These are phyloP conservation scores for Tolypeutes matacus DNA, from an alignment of 2,797 vertebrate species.

Conservation along the genomic window DNA sequence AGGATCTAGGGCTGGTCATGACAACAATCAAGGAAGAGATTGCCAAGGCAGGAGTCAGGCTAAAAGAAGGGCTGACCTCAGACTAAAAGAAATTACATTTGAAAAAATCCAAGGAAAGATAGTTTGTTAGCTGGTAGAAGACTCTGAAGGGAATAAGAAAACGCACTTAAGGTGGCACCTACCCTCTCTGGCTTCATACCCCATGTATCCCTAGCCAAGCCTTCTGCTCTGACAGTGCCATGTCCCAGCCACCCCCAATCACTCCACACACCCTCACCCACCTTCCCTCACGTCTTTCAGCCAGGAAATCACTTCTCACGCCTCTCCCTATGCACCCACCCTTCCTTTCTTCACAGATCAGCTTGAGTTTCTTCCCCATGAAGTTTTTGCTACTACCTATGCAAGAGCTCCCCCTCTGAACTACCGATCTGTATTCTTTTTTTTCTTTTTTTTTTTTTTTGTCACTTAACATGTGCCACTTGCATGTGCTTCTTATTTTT, in stretches of 20 bases:
- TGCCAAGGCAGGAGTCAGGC: no score
- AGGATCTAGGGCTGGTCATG: not conserved
- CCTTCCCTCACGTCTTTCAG: not conserved
- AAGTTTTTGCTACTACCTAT: not conserved
- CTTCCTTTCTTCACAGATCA: not conserved
- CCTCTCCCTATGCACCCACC: not conserved
- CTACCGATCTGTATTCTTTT: not conserved
- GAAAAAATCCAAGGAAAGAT: constrained; percentile 10
- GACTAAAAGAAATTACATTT: not conserved
- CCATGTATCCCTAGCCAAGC: not conserved
- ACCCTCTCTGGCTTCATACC: not conserved
- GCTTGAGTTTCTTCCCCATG: not conserved
- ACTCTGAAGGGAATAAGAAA: not conserved
- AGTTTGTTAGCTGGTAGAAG: not conserved
- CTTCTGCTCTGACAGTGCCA: not conserved
- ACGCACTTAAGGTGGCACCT: not conserved
- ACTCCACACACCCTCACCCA: not conserved
- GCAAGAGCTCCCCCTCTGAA: not conserved
- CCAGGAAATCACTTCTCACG: not conserved
- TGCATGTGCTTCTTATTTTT: not conserved
- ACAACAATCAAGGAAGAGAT: not conserved
- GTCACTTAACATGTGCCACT: not conserved
- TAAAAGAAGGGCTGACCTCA: not conserved
- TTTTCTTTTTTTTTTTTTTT: not conserved
- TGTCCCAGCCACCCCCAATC: not conserved